A percentile compares a stretch with the other conserved stretches of the same genome.
Conservation (phyloP, 2,113 vertebrate species). For the Emberiza fucata region DNA sequence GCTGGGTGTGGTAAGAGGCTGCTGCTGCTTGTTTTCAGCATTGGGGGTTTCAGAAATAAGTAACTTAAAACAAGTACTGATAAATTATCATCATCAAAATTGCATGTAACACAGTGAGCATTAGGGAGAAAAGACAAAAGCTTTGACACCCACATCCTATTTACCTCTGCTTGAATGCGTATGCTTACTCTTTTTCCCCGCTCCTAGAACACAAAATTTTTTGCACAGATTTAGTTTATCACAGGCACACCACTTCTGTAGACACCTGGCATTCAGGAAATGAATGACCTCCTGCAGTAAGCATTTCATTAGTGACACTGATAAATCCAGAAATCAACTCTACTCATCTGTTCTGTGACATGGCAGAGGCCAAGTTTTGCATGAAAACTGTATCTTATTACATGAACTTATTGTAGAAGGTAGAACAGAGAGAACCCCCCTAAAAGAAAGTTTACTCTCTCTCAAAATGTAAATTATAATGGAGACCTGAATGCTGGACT, state of each 20-base stretch:
- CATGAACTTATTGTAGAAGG: background rate
- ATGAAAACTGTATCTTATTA: background rate
- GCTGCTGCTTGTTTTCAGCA: background rate
- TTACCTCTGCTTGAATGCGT: background rate
- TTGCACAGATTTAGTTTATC: background rate
- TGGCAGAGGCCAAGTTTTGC: background rate
- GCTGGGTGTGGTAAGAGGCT: background rate
- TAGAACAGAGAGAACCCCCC: fast-evolving
- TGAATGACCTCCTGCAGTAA: background rate
- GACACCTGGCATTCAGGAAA: background rate
- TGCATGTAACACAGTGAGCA: background rate
- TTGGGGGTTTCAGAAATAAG: background rate
- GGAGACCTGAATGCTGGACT: background rate
- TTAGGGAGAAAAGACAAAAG: background rate
- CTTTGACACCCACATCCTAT: background rate
- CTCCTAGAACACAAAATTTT: background rate
- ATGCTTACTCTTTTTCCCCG: background rate
- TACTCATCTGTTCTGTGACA: background rate
- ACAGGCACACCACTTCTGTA: background rate
- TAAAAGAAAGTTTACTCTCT: background rate
- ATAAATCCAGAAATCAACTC: background rate
- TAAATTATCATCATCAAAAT: background rate
- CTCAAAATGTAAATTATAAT: background rate
- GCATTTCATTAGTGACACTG: background rate
- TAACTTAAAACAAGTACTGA: background rate